Conservation (phyloP, 37 sponge, comb jelly and placozoan species). For the Aplysina aerophoba region DNA sequence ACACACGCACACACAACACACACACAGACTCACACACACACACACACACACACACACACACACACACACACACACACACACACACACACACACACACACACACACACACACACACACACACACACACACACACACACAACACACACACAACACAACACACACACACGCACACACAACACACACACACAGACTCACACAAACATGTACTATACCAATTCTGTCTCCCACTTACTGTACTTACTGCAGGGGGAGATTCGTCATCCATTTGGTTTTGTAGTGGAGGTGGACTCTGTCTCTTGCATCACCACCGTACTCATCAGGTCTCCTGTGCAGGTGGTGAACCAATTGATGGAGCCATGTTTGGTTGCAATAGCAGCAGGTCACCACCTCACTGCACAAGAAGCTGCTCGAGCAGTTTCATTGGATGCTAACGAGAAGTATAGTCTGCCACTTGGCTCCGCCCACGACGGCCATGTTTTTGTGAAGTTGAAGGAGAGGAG, state of each 20-base stretch:
- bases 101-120: constrained; percentile 20
- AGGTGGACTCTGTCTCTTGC: constrained; percentile 18
- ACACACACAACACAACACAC: too few species aligned
- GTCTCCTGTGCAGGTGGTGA: constrained; percentile 53
- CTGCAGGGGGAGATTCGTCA: neutral
- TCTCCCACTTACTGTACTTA: neutral
- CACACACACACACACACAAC: constrained; percentile 25
- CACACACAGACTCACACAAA: constrained; percentile 30
- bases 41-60: constrained; percentile 44
- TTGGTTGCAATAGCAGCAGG: constrained; percentile 19
- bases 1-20: neutral
- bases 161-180: neutral
- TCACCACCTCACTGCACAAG: neutral
- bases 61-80: neutral
- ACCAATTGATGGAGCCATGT: constrained; percentile 5
- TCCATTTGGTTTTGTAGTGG: constrained; percentile 64
- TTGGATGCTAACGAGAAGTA: neutral
- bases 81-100: constrained; percentile 6
- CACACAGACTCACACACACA: constrained; percentile 37
- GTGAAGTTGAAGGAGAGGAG: neutral
- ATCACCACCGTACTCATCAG: constrained; percentile 42
- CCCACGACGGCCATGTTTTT: constrained; percentile 15
- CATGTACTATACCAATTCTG: constrained; percentile 30
- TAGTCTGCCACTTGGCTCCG: neutral
- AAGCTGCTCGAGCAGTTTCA: neutral